phyloP scores from a whole-genome alignment of 1,140 invertebrate species.

The Drosophila sulfurigaster region DNA sequence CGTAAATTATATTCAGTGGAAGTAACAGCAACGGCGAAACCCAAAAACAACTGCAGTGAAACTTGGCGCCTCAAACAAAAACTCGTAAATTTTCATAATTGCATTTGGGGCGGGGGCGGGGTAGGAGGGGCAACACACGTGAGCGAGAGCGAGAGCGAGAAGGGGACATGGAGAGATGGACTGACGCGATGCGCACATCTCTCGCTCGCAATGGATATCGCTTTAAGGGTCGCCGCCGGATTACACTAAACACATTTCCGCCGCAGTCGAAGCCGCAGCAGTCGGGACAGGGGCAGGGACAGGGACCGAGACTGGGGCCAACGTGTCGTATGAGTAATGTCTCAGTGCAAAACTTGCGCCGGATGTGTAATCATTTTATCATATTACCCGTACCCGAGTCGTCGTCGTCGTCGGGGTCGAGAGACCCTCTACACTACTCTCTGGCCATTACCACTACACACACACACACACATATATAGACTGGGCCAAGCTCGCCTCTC shows the following conservation, averaged over 20 bases:
- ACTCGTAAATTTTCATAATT: constrained; percentile 82
- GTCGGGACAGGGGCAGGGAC: background rate
- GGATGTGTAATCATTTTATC: constrained; percentile 83
- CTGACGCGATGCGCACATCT: constrained; percentile 42
- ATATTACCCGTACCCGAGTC: constrained; percentile 61
- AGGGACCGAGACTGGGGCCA: constrained; percentile 17
- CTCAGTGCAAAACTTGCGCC: constrained; percentile 75
- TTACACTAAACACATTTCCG: constrained; percentile 80
- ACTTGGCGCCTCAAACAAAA: constrained; percentile 58
- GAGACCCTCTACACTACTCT: background rate
- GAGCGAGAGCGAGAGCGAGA: background rate
- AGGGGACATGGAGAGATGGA: background rate
- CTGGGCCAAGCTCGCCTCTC: constrained; percentile 1
- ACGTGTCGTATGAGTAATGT: constrained; percentile 82
- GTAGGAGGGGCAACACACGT: background rate
- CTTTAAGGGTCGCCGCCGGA: constrained; percentile 52
- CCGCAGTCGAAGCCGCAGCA: constrained; percentile 42
- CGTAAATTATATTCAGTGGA: constrained; percentile 68
- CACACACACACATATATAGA: background rate
- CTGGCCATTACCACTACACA: background rate
- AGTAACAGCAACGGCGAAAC: constrained; percentile 40
- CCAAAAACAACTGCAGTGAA: constrained; percentile 33
- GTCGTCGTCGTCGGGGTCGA: background rate
- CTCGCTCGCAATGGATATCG: constrained; percentile 40
- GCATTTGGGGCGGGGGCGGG: constrained; percentile 42